phyloP scores from a whole-genome alignment of 2,888 invertebrate genomes.

The Limenitis camilla region DNA sequence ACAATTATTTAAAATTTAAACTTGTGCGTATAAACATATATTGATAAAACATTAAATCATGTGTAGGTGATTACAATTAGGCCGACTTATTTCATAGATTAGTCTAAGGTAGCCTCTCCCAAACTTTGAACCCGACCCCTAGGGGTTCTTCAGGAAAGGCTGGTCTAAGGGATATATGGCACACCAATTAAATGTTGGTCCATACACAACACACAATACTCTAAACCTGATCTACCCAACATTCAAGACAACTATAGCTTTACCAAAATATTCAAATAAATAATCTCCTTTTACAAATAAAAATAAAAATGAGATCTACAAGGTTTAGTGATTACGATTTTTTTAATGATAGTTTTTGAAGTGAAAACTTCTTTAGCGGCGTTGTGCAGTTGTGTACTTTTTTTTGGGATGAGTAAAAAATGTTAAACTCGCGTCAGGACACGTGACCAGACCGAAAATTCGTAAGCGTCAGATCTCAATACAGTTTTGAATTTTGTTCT shows the following conservation, averaged over 20 bases:
- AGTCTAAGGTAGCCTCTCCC: not conserved
- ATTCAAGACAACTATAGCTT: not conserved
- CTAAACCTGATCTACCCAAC: not conserved
- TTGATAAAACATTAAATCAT: not conserved
- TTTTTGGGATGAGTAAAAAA: too few relatives aligned
- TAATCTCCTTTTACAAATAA: not conserved
- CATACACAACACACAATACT: slow-evolving; percentile 12
- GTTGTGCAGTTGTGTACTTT: too few relatives aligned
- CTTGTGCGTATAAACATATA: slow-evolving; percentile 2
- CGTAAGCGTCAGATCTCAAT: too few relatives aligned
- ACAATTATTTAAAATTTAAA: not conserved
- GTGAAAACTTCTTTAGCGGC: too few relatives aligned
- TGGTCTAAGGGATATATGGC: slow-evolving; percentile 9
- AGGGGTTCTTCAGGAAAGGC: too few relatives aligned
- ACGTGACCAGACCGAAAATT: too few relatives aligned
- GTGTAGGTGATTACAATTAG: not conserved
- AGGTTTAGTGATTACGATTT: too few relatives aligned
- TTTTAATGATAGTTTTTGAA: too few relatives aligned
- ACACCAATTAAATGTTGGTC: slow-evolving; percentile 20
- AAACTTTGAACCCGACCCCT: too few relatives aligned
- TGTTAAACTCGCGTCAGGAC: too few relatives aligned
- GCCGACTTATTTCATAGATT: slow-evolving; percentile 1
- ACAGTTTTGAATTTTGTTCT: too few relatives aligned
- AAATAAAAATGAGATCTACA: not conserved
- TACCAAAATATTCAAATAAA: not conserved